Conservation (phyloP, 2,797 vertebrate genomes). For the Rhynchonycteris naso region DNA sequence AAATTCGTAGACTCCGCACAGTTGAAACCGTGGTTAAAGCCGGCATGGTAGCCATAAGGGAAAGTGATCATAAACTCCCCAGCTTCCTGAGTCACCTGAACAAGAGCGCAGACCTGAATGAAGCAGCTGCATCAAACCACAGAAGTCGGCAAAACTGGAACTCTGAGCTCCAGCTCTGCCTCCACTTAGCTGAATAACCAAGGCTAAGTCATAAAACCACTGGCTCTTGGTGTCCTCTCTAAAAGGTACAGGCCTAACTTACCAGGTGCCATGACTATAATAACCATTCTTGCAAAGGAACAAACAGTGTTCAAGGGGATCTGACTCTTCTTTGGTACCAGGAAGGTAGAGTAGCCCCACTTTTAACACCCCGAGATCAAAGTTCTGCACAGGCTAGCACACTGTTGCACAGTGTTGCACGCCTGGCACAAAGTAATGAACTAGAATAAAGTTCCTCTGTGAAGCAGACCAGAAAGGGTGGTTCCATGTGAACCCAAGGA, state of each 20-base stretch:
- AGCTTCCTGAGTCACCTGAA: conserved; percentile 96
- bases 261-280: background rate
- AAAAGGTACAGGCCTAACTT: background rate
- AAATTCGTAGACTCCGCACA: conserved; percentile 99
- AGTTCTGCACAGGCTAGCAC: background rate
- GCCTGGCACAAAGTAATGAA: background rate
- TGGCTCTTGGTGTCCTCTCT: background rate
- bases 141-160: background rate
- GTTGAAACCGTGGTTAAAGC: conserved; percentile 99
- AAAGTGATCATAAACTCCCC: conserved; percentile 98
- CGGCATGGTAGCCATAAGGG: conserved; percentile 97
- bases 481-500: background rate
- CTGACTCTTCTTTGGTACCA: background rate
- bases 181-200: background rate
- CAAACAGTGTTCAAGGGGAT: background rate
- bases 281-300: background rate
- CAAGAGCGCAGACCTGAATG: conserved; percentile 5
- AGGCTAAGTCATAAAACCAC: background rate
- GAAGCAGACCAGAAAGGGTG: background rate
- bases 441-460: background rate
- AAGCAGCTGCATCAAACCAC: background rate
- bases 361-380: background rate
- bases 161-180: background rate
- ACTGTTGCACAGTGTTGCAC: too few relatives aligned
- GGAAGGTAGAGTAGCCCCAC: background rate